These are phyloP conservation scores for Trissoscelio sp. DNA, from an alignment of 2,888 invertebrate species.

Conservation along the genomic window DNA sequence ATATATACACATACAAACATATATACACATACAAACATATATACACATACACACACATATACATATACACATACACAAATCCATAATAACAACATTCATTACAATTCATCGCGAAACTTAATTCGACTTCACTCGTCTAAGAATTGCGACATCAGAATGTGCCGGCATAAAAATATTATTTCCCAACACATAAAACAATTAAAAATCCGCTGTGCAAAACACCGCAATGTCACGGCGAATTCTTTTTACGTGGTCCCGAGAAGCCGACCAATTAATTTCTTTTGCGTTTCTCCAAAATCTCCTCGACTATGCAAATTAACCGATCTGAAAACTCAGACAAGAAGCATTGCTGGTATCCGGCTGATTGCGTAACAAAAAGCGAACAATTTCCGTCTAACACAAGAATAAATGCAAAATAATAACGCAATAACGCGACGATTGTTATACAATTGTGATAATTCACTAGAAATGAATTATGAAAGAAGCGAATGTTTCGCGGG, in stretches of 20 bases:
- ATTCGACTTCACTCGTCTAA: neutral
- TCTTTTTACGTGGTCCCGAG: conserved; percentile 11
- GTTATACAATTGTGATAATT: conserved; percentile 52
- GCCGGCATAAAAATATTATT: neutral
- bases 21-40: too few species aligned
- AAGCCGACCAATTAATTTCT: conserved; percentile 30
- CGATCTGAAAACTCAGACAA: conserved; percentile 26
- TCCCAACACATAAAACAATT: conserved; percentile 7
- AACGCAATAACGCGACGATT: conserved; percentile 23
- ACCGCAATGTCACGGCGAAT: neutral
- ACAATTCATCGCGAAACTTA: neutral
- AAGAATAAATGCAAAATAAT: conserved; percentile 9
- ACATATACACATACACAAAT: too few species aligned
- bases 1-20: too few species aligned
- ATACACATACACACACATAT: too few species aligned
- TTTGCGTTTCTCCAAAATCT: conserved; percentile 17
- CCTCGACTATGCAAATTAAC: conserved; percentile 35
- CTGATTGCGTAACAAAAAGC: conserved; percentile 26
- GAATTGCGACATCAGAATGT: neutral
- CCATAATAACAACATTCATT: too few species aligned
- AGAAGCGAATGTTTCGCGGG: conserved; percentile 38
- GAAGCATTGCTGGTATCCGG: conserved; percentile 20
- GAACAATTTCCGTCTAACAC: conserved; percentile 16
- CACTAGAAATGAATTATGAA: conserved; percentile 45
- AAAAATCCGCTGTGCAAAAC: neutral